Percentiles rank a stretch among this genome's conserved stretches.
These are phyloP conservation scores for Lagenorhynchus albirostris DNA, from an alignment of 2,113 vertebrate genomes.

Conservation along the genomic window DNA sequence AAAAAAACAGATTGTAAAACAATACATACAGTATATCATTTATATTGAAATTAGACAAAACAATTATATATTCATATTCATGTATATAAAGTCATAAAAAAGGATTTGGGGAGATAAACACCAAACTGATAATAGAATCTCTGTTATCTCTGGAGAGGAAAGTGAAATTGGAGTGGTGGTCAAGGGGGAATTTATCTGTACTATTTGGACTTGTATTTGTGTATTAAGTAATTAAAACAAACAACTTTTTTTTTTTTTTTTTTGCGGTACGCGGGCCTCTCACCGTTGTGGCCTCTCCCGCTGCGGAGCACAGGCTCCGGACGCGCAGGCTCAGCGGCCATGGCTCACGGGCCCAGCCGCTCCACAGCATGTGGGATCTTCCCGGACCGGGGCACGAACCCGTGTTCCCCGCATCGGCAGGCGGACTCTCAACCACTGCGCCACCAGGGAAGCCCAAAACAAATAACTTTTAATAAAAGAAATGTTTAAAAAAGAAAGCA, in stretches of 20 bases:
- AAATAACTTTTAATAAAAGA: background rate
- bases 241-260: background rate
- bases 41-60: background rate
- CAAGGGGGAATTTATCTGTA: background rate
- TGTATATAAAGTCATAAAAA: background rate
- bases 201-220: background rate
- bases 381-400: no score
- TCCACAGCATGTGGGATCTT: no score
- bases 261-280: no score
- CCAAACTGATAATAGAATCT: background rate
- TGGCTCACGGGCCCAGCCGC: no score
- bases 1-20: background rate
- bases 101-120: background rate
- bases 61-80: background rate
- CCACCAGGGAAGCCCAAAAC: background rate
- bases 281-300: no score
- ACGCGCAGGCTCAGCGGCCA: no score
- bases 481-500: background rate
- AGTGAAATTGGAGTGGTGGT: background rate
- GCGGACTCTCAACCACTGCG: no score
- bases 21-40: background rate
- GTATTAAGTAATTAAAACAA: background rate
- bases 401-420: rapidly evolving
- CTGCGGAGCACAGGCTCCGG: no score
- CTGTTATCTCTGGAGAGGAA: background rate